Conservation (phyloP, 2,888 invertebrate species). For the Tetranychus truncatus region DNA sequence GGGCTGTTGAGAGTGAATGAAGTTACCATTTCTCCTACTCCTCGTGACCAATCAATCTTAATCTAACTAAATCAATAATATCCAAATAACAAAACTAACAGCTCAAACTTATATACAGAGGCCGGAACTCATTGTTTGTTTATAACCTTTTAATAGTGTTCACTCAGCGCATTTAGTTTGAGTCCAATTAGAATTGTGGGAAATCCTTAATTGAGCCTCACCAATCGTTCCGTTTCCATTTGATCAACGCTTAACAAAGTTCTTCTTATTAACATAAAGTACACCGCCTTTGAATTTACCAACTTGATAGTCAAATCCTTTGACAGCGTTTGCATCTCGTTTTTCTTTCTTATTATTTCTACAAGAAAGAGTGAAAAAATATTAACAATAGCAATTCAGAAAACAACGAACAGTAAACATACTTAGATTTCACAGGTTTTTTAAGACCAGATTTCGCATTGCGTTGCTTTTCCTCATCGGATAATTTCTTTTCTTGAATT, state of each 20-base stretch:
- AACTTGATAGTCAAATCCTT: constrained; percentile 2
- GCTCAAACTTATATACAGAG: too few relatives aligned
- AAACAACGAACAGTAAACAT: neutral
- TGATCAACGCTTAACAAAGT: neutral
- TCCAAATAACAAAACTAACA: too few relatives aligned
- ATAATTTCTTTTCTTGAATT: neutral
- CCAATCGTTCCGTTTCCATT: neutral
- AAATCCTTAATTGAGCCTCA: too few relatives aligned
- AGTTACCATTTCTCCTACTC: too few relatives aligned
- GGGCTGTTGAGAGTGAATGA: too few relatives aligned
- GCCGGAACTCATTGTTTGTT: too few relatives aligned
- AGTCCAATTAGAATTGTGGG: too few relatives aligned
- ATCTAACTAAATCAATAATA: too few relatives aligned
- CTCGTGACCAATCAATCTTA: too few relatives aligned
- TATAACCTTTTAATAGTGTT: too few relatives aligned
- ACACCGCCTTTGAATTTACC: neutral
- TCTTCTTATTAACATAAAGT: neutral
- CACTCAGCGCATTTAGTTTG: too few relatives aligned
- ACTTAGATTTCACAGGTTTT: neutral
- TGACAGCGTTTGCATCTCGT: neutral
- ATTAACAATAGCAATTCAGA: neutral
- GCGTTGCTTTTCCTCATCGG: neutral
- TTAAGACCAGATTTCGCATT: neutral
- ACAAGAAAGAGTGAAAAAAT: too few relatives aligned
- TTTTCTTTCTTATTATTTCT: neutral